Conservation (phyloP, 2,888 invertebrate species). For the Parthenolecanium corni region DNA sequence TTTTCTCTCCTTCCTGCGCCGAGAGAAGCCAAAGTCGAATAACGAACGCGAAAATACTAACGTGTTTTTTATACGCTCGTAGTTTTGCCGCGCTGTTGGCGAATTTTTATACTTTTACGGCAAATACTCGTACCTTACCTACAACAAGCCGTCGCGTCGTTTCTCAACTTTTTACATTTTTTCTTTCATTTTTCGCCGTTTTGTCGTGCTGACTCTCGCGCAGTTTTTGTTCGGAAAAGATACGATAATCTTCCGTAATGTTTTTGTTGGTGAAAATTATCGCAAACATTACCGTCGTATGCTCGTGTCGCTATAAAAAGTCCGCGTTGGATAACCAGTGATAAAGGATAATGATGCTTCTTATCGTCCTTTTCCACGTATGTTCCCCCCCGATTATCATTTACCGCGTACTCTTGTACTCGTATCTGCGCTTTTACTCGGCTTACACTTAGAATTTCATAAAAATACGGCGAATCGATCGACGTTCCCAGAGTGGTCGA, state of each 20-base stretch:
- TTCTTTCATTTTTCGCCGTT: not conserved
- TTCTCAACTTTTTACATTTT: not conserved
- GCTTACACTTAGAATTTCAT: too few species aligned
- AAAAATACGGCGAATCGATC: too few species aligned
- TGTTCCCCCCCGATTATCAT: too few species aligned
- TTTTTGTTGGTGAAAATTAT: slow-evolving; percentile 26
- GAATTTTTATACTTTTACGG: too few species aligned
- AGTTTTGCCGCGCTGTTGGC: not conserved
- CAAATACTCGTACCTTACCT: too few species aligned
- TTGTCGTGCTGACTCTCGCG: not conserved
- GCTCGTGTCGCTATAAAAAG: slow-evolving; percentile 18
- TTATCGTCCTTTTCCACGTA: too few species aligned
- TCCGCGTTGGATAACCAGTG: not conserved
- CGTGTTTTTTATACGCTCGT: not conserved
- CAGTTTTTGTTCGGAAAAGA: not conserved
- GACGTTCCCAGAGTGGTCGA: too few species aligned
- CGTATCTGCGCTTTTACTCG: too few species aligned
- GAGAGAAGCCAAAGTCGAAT: not conserved
- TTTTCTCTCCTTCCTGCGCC: too few species aligned
- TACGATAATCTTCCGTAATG: not conserved
- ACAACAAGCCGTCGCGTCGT: too few species aligned
- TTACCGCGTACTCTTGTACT: too few species aligned
- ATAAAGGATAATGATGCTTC: too few species aligned
- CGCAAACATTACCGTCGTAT: slow-evolving; percentile 18
- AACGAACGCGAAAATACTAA: not conserved